Conservation (phyloP, 2,113 vertebrate species). For the Pavo muticus region DNA sequence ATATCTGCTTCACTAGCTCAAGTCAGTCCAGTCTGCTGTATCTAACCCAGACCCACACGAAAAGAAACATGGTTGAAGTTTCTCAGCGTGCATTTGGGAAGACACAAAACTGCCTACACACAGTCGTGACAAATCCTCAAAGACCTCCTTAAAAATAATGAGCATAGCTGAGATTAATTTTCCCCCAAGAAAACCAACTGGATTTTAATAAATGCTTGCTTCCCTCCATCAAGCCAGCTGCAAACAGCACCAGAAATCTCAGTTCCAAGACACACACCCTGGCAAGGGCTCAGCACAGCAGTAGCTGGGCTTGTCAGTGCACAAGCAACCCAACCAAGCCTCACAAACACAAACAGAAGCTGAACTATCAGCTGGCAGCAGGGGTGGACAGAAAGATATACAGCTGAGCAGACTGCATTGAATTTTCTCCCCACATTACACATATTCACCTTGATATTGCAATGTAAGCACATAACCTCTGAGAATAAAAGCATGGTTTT, state of each 20-base stretch:
- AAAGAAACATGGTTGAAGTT: neutral
- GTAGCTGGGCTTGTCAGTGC: neutral
- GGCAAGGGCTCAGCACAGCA: neutral
- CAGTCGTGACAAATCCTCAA: neutral
- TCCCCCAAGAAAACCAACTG: neutral
- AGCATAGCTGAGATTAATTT: neutral
- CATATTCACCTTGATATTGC: neutral
- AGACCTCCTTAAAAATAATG: neutral
- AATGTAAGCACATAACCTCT: neutral
- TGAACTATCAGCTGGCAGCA: neutral
- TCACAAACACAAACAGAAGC: neutral
- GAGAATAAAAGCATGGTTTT: neutral
- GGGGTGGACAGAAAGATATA: fast-evolving
- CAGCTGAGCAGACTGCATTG: too few species aligned
- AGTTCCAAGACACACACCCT: neutral
- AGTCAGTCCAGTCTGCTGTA: neutral
- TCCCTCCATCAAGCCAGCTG: neutral
- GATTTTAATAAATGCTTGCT: neutral
- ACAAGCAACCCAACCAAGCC: neutral
- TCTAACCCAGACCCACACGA: neutral
- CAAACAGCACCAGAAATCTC: neutral
- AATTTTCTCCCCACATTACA: neutral
- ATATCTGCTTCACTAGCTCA: neutral
- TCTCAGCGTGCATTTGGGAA: neutral
- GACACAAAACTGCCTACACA: neutral